Base-by-base conservation (phyloP, 2,113 vertebrate genomes). In the Fukomys damarensis region DNA sequence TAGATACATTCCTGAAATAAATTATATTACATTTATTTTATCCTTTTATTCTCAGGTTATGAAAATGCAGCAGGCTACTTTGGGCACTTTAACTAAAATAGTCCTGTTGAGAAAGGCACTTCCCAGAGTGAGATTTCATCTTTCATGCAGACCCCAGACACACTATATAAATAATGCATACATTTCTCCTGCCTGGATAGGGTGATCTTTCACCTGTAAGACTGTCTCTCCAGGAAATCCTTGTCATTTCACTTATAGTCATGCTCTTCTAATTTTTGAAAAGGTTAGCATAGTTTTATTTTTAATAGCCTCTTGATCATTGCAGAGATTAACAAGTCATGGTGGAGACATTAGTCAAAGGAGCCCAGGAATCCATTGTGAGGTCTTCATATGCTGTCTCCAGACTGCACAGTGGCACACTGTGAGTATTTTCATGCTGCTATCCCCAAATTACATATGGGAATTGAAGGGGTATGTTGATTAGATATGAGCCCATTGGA, bases 231-330 rank as follows among this genome's bases (percentile, higher is more conserved):
- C 74, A 84, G 97, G 97, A 98, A 98, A 93, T 65, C 95, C 95
- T 82, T 96, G 98, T 96, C 92, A 10, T 95, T 98, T 97, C 94
- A 94, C 96, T 98, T 98, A 88, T 77, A 98, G 97, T 97, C 97
- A 96, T 49, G 97, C 96, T 89, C 95, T 97, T 94, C 97, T 97
- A 97, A 98, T 98, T 98, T 98, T 97, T 98, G 95, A 96, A 98
- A 98, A 98, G 98, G 96, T 98, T 99, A 98, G 97, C 94, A 98
- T 59, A 86, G 95, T 97, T 98, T 98, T 98, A 97, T 97, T 96
- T 97, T 95, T 98, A 98, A 98, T 98, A 98, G 98, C 97, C 96
- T 98, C 97, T 98, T 98, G 98, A 98, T 98, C 98, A 98, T 96
- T 87, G 97, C 58, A 97, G 97, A 97, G 98, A 98, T 97, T 98